A percentile compares a stretch with the other conserved stretches of the same genome.
Evolutionary conservation across 2,797 vertebrate genomes (phyloP).

Genomic region (Vireo griseus): DNA sequence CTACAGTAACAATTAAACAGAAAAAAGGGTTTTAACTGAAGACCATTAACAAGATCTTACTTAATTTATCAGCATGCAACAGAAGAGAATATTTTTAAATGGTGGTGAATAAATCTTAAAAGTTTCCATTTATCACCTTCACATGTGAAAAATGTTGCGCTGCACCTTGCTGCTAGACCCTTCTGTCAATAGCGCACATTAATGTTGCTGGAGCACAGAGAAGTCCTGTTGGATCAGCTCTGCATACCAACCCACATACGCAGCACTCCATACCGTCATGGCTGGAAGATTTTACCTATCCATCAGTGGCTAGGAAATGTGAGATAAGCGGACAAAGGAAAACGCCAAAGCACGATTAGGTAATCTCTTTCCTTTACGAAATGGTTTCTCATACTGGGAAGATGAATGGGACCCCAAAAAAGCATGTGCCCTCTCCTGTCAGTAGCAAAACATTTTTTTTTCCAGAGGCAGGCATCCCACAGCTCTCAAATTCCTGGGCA

Average conservation of each 20-base stretch:
- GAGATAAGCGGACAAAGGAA: conserved; percentile 39
- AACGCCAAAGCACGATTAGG: neutral
- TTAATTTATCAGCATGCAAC: neutral
- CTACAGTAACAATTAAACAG: neutral
- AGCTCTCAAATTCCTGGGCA: conserved; percentile 21
- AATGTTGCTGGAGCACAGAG: neutral
- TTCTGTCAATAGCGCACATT: neutral
- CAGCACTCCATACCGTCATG: neutral
- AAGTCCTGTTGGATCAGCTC: conserved; percentile 5
- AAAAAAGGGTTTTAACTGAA: neutral
- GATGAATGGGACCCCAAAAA: conserved; percentile 13
- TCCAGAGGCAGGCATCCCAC: neutral
- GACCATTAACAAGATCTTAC: neutral
- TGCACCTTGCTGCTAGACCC: neutral
- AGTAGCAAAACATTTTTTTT: neutral
- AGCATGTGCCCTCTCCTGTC: neutral
- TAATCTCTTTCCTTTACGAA: conserved; percentile 32
- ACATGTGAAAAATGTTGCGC: rapidly evolving
- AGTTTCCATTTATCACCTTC: neutral
- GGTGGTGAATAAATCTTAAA: neutral
- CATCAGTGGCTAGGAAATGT: conserved; percentile 17
- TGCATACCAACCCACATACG: neutral
- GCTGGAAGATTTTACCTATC: conserved; percentile 20
- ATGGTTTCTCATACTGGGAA: neutral
- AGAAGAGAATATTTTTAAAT: neutral